These are phyloP conservation scores for Episyrphus balteatus DNA, from an alignment of 1,140 invertebrate species.

Conservation along the genomic window DNA sequence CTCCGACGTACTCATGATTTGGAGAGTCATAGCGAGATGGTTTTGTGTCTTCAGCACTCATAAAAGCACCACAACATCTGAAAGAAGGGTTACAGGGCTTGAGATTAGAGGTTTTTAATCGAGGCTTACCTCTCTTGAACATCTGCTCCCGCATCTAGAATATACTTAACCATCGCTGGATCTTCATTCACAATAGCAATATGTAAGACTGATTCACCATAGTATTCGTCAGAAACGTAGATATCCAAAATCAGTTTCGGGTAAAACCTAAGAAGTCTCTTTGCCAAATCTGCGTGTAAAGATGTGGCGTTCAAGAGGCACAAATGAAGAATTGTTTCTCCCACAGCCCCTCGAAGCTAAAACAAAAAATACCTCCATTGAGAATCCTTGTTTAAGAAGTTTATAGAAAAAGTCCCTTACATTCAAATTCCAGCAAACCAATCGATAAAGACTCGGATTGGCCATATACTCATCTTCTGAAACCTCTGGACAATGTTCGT, in stretches of 20 bases:
- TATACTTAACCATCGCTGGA: slow-evolving; percentile 91
- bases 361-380: neutral
- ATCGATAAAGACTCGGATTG: slow-evolving; percentile 54
- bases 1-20: slow-evolving; percentile 86
- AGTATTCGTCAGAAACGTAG: slow-evolving; percentile 94
- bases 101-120: neutral
- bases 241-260: slow-evolving; percentile 94
- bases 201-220: slow-evolving; percentile 85
- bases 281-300: slow-evolving; percentile 84
- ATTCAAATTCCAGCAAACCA: slow-evolving; percentile 85
- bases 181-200: slow-evolving; percentile 98
- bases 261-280: slow-evolving; percentile 79
- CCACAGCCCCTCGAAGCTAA: slow-evolving; percentile 82
- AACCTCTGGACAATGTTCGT: slow-evolving; percentile 55
- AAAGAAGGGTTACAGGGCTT: neutral
- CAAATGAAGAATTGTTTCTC: slow-evolving; percentile 88
- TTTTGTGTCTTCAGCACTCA: slow-evolving; percentile 96
- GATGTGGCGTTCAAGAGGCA: slow-evolving; percentile 86
- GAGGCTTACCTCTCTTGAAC: slow-evolving; percentile 59
- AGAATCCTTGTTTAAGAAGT: neutral
- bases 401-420: slow-evolving; percentile 36
- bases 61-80: slow-evolving; percentile 84
- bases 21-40: slow-evolving; percentile 71
- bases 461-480: slow-evolving; percentile 43
- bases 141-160: slow-evolving; percentile 84